Evolutionary conservation across 2,888 invertebrate species (phyloP).

Genomic region (Drosophila picticornis): DNA sequence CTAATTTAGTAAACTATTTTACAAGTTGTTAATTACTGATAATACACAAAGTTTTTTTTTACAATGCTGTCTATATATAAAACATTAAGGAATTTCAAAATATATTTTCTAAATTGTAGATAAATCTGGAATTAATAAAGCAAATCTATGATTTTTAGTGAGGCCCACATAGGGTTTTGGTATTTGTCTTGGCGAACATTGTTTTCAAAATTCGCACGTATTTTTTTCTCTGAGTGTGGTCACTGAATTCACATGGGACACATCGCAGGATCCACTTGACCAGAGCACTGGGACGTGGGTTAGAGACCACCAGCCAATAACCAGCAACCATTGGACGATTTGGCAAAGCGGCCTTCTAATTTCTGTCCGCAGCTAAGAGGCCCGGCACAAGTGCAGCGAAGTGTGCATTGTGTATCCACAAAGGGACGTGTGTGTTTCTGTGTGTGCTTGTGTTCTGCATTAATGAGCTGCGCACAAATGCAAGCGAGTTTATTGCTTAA

Average conservation of each 20-base stretch:
- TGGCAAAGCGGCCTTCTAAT: constrained; percentile 46
- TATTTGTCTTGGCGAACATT: not conserved
- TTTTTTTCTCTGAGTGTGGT: constrained; percentile 2
- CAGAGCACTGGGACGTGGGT: constrained; percentile 6
- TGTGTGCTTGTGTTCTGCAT: constrained; percentile 29
- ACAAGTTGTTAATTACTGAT: not conserved
- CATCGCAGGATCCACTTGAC: constrained; percentile 10
- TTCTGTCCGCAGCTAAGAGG: constrained; percentile 53
- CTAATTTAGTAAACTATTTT: not conserved
- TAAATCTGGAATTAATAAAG: not conserved
- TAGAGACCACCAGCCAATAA: constrained; percentile 9
- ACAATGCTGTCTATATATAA: not conserved
- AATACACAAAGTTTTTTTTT: not conserved
- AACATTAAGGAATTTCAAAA: not conserved
- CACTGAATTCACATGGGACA: not conserved
- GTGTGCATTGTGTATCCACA: constrained; percentile 40
- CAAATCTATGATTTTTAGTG: not conserved
- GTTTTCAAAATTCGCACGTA: not conserved
- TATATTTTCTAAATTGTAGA: not conserved
- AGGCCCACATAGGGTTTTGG: not conserved
- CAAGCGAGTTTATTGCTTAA: constrained; percentile 57
- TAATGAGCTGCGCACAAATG: constrained; percentile 63
- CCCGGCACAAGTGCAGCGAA: constrained; percentile 64
- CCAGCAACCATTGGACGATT: constrained; percentile 23
- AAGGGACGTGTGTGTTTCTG: constrained; percentile 14